These are phyloP conservation scores for Caenorhabditis sp. DNA, from an alignment of 2,888 invertebrate species.

Conservation along the genomic window DNA sequence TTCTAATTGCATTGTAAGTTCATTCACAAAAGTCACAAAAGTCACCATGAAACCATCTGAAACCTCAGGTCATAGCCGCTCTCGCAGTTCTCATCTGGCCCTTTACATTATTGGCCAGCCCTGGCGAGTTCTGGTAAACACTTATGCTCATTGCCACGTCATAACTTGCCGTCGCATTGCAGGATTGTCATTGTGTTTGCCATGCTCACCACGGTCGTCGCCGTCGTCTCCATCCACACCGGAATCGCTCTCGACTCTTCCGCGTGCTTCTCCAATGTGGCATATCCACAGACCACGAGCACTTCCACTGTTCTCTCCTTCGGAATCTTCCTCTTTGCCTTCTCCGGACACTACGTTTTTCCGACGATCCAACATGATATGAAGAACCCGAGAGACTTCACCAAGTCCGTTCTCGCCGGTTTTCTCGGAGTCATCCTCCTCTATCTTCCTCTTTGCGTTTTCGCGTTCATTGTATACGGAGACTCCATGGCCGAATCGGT, in stretches of 20 bases:
- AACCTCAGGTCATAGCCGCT: conserved; percentile 28
- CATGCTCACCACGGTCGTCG: conserved; percentile 77
- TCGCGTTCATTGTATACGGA: conserved; percentile 77
- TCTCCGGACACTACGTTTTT: conserved; percentile 81
- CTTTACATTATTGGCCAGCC: conserved; percentile 76
- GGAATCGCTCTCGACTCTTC: conserved; percentile 69
- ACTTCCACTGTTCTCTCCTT: conserved; percentile 71
- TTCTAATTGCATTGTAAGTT: conserved; percentile 43
- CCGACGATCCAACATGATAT: conserved; percentile 94
- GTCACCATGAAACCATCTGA: neutral
- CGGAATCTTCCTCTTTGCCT: conserved; percentile 77
- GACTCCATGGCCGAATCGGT: conserved; percentile 73
- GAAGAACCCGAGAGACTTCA: conserved; percentile 86
- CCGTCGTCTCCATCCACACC: conserved; percentile 72
- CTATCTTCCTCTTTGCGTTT: conserved; percentile 76
- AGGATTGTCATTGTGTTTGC: conserved; percentile 77
- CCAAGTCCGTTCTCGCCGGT: conserved; percentile 83
- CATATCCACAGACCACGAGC: conserved; percentile 64
- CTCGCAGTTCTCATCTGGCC: conserved; percentile 71
- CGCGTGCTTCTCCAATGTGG: conserved; percentile 59
- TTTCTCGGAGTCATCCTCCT: conserved; percentile 73
- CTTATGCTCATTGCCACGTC: no score
- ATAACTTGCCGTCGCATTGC: no score
- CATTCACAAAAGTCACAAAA: neutral
- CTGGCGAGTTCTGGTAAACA: conserved; percentile 78